These are phyloP conservation scores for Melanocharis versteri DNA, from an alignment of 2,113 vertebrate species.

Conservation along the genomic window DNA sequence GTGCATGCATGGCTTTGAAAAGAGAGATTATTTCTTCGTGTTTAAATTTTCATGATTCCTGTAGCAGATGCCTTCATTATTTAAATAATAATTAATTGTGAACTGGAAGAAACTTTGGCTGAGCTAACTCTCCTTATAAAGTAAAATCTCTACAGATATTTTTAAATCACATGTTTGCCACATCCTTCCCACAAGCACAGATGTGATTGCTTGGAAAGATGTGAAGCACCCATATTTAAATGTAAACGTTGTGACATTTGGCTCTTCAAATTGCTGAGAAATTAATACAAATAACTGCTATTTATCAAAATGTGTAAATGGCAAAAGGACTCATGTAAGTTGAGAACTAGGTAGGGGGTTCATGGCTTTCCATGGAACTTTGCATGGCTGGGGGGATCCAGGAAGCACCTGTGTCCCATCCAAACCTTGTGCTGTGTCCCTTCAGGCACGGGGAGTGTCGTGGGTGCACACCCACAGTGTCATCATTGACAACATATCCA, in stretches of 20 bases:
- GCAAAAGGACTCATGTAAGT: neutral
- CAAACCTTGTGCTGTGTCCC: neutral
- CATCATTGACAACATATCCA: fast-evolving
- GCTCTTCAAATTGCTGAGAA: neutral
- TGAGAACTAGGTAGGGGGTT: neutral
- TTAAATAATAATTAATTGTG: neutral
- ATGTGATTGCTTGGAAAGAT: neutral
- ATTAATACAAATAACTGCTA: neutral
- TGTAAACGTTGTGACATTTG: neutral
- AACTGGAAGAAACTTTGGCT: neutral
- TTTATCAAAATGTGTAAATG: neutral
- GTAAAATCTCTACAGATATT: neutral
- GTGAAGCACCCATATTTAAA: neutral
- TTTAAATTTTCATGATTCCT: neutral
- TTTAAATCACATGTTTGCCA: neutral
- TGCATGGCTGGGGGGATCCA: fast-evolving
- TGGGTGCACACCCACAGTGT: neutral
- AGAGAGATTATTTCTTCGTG: neutral
- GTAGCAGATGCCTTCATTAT: neutral
- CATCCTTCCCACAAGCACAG: neutral
- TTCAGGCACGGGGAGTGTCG: fast-evolving
- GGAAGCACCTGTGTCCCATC: neutral
- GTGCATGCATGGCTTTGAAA: neutral
- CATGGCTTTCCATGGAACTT: neutral
- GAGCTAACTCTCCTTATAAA: neutral